phyloP scores from a whole-genome alignment of 2,797 vertebrate genomes.

The Alcedo atthis region DNA sequence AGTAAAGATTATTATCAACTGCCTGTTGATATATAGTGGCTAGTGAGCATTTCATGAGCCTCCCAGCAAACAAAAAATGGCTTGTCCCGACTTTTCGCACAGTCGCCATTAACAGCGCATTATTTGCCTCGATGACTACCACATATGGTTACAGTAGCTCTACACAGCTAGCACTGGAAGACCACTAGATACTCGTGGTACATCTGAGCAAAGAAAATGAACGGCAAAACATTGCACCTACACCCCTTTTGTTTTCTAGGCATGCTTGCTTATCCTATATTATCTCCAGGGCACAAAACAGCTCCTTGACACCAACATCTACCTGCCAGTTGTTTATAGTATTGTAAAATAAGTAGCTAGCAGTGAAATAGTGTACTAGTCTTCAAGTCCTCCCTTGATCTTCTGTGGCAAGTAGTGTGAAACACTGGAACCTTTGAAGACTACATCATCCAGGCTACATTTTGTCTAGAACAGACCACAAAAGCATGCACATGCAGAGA shows the following conservation, averaged over 20 bases:
- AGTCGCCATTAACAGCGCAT: neutral
- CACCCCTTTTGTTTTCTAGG: neutral
- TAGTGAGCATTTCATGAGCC: too few species aligned
- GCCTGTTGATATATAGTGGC: too few species aligned
- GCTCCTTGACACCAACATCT: conserved; percentile 4
- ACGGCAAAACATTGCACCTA: neutral
- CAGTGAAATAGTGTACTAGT: neutral
- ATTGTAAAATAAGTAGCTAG: conserved; percentile 9
- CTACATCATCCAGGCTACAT: neutral
- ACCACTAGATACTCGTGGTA: neutral
- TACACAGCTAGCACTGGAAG: neutral
- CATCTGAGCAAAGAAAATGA: neutral
- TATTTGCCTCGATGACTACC: neutral
- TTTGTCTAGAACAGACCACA: neutral
- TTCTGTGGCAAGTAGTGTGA: neutral
- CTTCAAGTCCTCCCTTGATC: neutral
- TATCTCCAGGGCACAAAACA: conserved; percentile 31
- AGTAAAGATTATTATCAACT: too few species aligned
- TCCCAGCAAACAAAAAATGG: too few species aligned
- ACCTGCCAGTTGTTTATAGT: conserved; percentile 21
- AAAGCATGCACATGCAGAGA: accelerated
- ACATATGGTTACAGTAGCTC: accelerated
- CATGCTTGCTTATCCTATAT: neutral
- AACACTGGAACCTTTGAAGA: neutral
- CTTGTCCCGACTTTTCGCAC: neutral